phyloP scores from a whole-genome alignment of 2,113 vertebrate genomes.

The Chrysemys picta region DNA sequence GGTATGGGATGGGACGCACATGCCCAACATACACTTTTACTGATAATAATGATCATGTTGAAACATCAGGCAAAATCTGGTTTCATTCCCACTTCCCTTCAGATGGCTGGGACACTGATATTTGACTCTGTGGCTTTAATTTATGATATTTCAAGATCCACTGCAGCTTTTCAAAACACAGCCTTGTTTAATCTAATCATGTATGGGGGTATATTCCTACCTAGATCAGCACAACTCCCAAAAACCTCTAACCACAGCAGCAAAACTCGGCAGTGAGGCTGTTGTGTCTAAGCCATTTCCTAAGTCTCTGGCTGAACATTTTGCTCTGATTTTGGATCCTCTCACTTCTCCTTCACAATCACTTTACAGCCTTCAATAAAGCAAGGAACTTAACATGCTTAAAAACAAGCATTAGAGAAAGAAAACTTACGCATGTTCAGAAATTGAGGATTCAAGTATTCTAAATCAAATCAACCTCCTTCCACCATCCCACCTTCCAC shows the following conservation, averaged over 20 bases:
- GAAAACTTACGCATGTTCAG: constrained; percentile 6
- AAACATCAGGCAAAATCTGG: constrained; percentile 27
- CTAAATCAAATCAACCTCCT: constrained; percentile 20
- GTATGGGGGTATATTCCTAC: background rate
- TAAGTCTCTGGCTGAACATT: constrained; percentile 18
- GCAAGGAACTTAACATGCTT: constrained; percentile 36
- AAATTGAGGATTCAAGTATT: constrained; percentile 41
- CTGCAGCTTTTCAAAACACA: constrained; percentile 64
- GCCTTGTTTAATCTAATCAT: constrained; percentile 56
- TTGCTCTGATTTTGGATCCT: background rate
- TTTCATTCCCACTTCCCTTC: constrained; percentile 26
- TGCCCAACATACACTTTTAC: background rate
- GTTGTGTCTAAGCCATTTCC: constrained; percentile 35
- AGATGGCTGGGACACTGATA: background rate
- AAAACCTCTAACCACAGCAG: constrained; percentile 45
- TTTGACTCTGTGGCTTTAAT: constrained; percentile 14
- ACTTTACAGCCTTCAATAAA: background rate
- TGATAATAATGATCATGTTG: background rate
- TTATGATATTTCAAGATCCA: constrained; percentile 3
- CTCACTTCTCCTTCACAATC: constrained; percentile 37
- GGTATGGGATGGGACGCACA: background rate
- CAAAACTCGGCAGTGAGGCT: constrained; percentile 1
- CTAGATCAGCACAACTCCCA: constrained; percentile 51
- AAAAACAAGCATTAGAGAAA: constrained; percentile 14
- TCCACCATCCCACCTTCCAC: background rate